Base-by-base conservation (phyloP, 2,113 vertebrate species). In the Paramisgurnus dabryanus region DNA sequence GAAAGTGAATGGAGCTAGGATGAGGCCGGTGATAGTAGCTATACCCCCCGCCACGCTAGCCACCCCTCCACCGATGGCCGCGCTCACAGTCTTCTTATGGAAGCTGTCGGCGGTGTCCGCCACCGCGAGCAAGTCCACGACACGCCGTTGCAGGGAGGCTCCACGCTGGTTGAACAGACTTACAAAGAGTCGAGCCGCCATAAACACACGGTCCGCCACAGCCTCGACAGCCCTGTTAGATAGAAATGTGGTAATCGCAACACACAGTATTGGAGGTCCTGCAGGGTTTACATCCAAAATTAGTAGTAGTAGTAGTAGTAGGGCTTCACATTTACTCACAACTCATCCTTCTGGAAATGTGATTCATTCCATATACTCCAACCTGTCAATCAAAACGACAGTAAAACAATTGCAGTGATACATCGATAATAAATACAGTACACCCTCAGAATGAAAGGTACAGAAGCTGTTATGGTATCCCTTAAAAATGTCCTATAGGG, bases 1-100 rank as follows among this genome's bases (percentile, higher is more conserved):
- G 2, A 92, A 89, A 0, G 93, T 94, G 80, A 94, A 87, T 5
- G 93, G 93, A 0, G 92, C 92, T 72, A 93, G 85, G 9, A 92
- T 86, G 74, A 94, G 88, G 1, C 93, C 93, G 0, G 91, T 93
- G 84, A 94, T 92, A 1, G 92, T 93, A 10, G 90, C 85, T 39
- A 92, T 15, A 47, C 92, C 91, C 71, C 93, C 93, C 0, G 81
- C 83, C 1, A 93, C 91, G 4, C 93, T 92, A 85, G 92, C 90
- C 77, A 92, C 88, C 0, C 92, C 91, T 3, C 93, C 93, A 0
- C 90, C 88, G 57, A 94, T 83, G 0, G 90, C 89, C 0, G 91
- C 91, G 1, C 72, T 22, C 60, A 90, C 87, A 0, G 91, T 92
- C 66, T 83, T 88, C 78, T 89, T 92, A 85, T 92, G 90, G 77